These are phyloP conservation scores for Cancer borealis DNA, from an alignment of 2,888 invertebrate species.

Conservation along the genomic window DNA sequence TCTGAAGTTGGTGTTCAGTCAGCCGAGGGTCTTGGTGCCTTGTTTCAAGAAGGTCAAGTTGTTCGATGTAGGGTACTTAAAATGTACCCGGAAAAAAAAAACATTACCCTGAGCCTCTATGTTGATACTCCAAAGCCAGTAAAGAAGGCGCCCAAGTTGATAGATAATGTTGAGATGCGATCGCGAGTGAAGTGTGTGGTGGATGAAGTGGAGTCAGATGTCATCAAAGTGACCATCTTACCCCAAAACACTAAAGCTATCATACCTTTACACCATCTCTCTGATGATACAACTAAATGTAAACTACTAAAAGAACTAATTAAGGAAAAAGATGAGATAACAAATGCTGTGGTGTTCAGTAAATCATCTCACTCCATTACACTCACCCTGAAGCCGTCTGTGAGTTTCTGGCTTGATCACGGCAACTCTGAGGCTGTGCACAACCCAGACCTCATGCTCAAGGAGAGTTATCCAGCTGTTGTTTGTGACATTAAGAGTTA, in stretches of 20 bases:
- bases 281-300: slow-evolving; percentile 45
- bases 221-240: slow-evolving; percentile 50
- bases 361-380: not conserved
- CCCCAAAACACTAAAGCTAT: slow-evolving; percentile 34
- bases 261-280: slow-evolving; percentile 56
- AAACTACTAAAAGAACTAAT: slow-evolving; percentile 34
- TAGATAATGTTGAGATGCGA: slow-evolving; percentile 28
- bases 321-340: slow-evolving; percentile 45
- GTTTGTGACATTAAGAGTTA: slow-evolving; percentile 43
- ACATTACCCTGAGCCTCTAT: slow-evolving; percentile 52
- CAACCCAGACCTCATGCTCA: not conserved
- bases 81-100: slow-evolving; percentile 52
- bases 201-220: not conserved
- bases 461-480: slow-evolving; percentile 48
- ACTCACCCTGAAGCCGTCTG: slow-evolving; percentile 45
- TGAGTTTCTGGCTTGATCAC: slow-evolving; percentile 46
- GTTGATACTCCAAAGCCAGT: not conserved
- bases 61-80: slow-evolving; percentile 44
- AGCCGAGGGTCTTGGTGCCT: not conserved
- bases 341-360: slow-evolving; percentile 63
- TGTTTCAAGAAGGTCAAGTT: slow-evolving; percentile 55
- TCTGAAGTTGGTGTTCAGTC: not conserved
- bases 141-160: not conserved
- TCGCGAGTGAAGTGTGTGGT: slow-evolving; percentile 52
- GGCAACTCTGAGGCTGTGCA: not conserved